Evolutionary conservation across 2,113 vertebrate species (phyloP), one percentile per base, ranked within the genome.

Genomic region (Antechinus flavipes): DNA sequence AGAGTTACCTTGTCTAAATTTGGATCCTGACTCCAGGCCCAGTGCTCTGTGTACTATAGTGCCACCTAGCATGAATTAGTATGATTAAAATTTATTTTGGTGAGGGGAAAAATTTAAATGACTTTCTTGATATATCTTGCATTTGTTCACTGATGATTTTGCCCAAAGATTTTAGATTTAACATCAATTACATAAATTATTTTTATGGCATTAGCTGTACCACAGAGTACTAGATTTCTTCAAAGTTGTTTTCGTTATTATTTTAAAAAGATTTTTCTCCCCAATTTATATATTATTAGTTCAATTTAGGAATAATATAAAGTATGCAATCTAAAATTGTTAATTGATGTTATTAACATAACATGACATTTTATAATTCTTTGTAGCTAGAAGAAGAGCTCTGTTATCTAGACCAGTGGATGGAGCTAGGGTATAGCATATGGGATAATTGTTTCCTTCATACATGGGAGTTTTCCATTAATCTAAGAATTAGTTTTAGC

Each of bases 1-100:
- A 84, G 16, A n/a, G 6, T 26, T n/a, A 84, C 35, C 7, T 7
- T 42, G n/a, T 1, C 61, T 76, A 19, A n/a, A 16, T 76, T 76
- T n/a, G 30, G 35, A 76, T n/a, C n/a, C n/a, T 23, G 68, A 84
- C 68, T 42, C 5, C 68, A 42, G n/a, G 19, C n/a, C 19, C n/a
- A 42, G n/a, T 8, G 19, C 35, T 76, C 35, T 76, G 35, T n/a
- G 14, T 35, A 42, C 35, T 42, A 42, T 84, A 35, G 19, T 1
- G 35, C n/a, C 19, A 42, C 6, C n/a, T 23, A 84, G n/a, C 68
- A 42, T 76, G n/a, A 84, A 84, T 42, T 42, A 42, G 68, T 22
- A 42, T 84, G 35, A 5, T 6, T 84, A 49, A 93, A 93, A 89
- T 19, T 11, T 93, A 25, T 92, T 93, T 95, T 96, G 91, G 90